Conservation (phyloP, 1,140 invertebrate genomes). For the Streblospio benedicti region DNA sequence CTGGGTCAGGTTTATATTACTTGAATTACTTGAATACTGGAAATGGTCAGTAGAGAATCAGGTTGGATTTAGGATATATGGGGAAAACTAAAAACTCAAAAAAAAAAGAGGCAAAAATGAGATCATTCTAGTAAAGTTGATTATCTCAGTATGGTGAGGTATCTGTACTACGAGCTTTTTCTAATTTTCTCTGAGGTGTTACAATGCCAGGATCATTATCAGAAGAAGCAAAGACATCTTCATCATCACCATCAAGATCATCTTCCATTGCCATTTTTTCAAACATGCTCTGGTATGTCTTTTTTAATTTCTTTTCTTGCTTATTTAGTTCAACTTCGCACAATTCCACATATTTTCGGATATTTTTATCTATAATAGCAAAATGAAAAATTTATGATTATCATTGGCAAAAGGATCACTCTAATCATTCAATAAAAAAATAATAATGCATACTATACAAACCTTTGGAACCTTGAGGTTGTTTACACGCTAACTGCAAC, state of each 20-base stretch:
- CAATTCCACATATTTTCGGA: not conserved
- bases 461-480: constrained; percentile 12
- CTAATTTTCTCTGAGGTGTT: no score
- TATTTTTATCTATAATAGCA: constrained; percentile 11
- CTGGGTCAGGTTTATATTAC: no score
- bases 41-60: no score
- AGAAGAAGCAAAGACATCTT: no score
- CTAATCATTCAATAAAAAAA: not conserved
- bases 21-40: no score
- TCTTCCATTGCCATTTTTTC: not conserved
- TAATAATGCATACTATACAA: not conserved
- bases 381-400: not conserved
- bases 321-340: constrained; percentile 1
- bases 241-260: not conserved
- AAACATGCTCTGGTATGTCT: constrained; percentile 6
- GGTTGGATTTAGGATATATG: no score
- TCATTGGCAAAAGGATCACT: not conserved
- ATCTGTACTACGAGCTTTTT: no score
- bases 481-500: not conserved
- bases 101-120: no score
- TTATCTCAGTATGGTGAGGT: no score
- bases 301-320: constrained; percentile 9
- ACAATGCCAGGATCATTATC: no score
- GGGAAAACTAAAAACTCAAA: no score
- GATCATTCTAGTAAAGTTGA: no score